Conservation (phyloP, 2,797 vertebrate species). For the Enteromius trimaculatus region DNA sequence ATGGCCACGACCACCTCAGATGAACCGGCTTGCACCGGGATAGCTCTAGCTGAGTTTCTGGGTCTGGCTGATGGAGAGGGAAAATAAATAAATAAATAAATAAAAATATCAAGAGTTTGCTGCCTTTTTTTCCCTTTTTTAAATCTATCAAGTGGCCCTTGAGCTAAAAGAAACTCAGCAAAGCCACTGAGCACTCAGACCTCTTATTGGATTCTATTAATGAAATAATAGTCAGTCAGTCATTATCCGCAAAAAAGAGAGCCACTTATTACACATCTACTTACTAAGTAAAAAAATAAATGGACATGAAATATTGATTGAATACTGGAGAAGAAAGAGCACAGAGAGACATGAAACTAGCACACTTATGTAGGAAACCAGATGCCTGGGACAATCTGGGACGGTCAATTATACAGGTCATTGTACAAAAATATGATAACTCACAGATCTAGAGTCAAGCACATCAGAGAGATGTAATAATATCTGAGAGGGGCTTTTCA, state of each 20-base stretch:
- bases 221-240: not conserved
- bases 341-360: conserved; percentile 2
- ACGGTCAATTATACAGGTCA: conserved; percentile 10
- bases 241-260: not conserved
- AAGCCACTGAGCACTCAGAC: not conserved
- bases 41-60: conserved; percentile 69
- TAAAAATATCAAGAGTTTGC: not conserved
- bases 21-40: conserved; percentile 73
- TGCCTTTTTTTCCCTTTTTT: not conserved
- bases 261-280: not conserved
- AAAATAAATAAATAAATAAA: not conserved
- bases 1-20: conserved; percentile 77
- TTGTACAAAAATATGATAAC: not conserved
- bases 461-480: not conserved
- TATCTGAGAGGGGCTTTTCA: not conserved
- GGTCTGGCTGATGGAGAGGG: conserved; percentile 76
- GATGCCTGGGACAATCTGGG: conserved; percentile 22
- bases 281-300: not conserved
- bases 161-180: not conserved
- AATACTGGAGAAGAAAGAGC: conserved; percentile 3
- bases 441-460: not conserved
- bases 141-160: not conserved
- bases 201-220: not conserved
- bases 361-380: conserved; percentile 38
- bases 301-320: not conserved